Base-by-base conservation (phyloP, 2,888 invertebrate genomes). In the Notodonta ziczac region DNA sequence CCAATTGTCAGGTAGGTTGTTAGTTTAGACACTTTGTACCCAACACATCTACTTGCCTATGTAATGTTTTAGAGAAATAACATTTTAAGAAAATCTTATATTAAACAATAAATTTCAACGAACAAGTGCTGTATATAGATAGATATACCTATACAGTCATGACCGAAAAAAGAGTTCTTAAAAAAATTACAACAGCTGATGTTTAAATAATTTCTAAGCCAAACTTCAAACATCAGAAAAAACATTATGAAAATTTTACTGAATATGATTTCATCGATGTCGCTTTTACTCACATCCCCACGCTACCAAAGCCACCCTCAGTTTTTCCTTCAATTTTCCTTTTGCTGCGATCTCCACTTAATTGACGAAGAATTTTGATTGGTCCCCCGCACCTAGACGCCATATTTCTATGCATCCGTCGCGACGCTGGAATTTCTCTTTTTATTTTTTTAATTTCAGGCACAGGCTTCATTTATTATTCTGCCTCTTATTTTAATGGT, bases 361-460 rank as follows among this genome's bases (percentile, higher is more conserved):
- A 93, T 93, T 93, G 93, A 90, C 91, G 91, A 89, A 87, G 91
- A 91, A 93, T 93, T 93, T 93, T 93, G 93, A 93, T 93, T 93
- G 92, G 92, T 90, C 87, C 81, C 24, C 80, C 77, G 84, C 83
- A 82, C 80, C 81, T 81, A 81, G 79, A 74, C 87, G 89, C 89
- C 88, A 89, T 91, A 90, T 91, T 89, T 89, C 91, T 90, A 89
- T 90, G 91, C 91, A 89, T 89, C 88, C 87, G 85, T 82, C 84
- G 87, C 83, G 84, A 80, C 85, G 80, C 64, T 69, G 76, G 70
- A 73, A 77, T 80, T 79, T 78, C 74, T 71, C 69, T 69, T 70
- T 73, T 66, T 69, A 68, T 61, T 74, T 80, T 86, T 84, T 84
- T 79, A 84, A 86, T 88, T 90, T 86, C 78, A 84, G 44, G 80